Evolutionary conservation across 2,888 invertebrate species (phyloP).

Genomic region (Thymelicus lineola): DNA sequence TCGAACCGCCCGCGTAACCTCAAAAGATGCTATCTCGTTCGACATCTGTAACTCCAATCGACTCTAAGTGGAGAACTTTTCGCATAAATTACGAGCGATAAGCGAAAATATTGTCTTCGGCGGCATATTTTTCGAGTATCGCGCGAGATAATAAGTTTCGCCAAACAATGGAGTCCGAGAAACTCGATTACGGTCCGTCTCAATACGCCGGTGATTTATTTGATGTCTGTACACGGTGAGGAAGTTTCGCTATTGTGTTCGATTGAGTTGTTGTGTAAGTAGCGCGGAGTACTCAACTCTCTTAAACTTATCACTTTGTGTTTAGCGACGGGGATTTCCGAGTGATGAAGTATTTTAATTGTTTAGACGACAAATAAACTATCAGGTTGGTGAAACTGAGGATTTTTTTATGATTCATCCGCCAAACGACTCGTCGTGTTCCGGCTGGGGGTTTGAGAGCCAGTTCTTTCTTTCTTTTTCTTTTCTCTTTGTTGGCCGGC

Average conservation of each 20-base stretch:
- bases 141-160: constrained; percentile 67
- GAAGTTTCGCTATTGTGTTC: constrained; percentile 12
- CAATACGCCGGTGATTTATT: constrained; percentile 45
- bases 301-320: background rate
- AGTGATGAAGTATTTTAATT: background rate
- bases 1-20: constrained; percentile 7
- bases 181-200: constrained; percentile 59
- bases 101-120: constrained; percentile 82
- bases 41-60: constrained; percentile 71
- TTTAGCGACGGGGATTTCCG: background rate
- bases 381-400: too few species aligned
- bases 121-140: constrained; percentile 75
- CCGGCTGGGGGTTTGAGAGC: too few species aligned
- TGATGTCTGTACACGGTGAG: constrained; percentile 2
- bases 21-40: constrained; percentile 68
- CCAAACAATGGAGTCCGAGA: constrained; percentile 65
- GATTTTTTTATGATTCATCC: too few species aligned
- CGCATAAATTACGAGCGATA: constrained; percentile 82
- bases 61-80: constrained; percentile 77
- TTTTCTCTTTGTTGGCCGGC: too few species aligned
- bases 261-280: background rate
- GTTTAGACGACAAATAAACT: too few species aligned
- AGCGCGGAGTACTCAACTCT: background rate
- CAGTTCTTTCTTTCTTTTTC: too few species aligned
- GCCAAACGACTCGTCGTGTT: too few species aligned